Evolutionary conservation across 2,888 invertebrate species (phyloP).

Genomic region (Scaptomyza flava): DNA sequence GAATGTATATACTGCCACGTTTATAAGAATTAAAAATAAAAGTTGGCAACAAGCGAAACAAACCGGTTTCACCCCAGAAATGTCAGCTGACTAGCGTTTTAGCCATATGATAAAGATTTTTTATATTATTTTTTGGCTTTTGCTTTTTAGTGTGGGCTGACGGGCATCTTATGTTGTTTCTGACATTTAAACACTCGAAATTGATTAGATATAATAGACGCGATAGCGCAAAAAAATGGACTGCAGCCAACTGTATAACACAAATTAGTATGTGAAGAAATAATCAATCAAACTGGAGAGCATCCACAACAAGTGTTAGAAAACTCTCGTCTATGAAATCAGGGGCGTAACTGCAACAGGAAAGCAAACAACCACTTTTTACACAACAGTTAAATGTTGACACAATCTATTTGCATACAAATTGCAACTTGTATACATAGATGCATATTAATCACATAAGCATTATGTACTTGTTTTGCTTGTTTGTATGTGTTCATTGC

Average conservation of each 20-base stretch:
- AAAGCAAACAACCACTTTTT: constrained; percentile 39
- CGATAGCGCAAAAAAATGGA: constrained; percentile 47
- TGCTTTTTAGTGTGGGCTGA: constrained; percentile 38
- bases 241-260: constrained; percentile 12
- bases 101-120: constrained; percentile 64
- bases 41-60: constrained; percentile 61
- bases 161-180: constrained; percentile 33
- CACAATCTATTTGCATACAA: constrained; percentile 47
- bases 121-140: constrained; percentile 20
- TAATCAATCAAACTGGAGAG: not conserved
- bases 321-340: constrained; percentile 1
- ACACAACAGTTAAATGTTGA: constrained; percentile 42
- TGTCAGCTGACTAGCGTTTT: constrained; percentile 63
- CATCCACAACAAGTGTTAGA: constrained; percentile 2
- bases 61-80: constrained; percentile 53
- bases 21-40: constrained; percentile 11
- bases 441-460: not conserved
- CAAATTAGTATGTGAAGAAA: not conserved
- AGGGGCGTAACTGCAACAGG: constrained; percentile 28
- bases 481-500: constrained; percentile 6
- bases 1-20: constrained; percentile 46
- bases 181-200: constrained; percentile 19
- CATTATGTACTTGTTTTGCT: constrained; percentile 5
- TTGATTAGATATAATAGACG: constrained; percentile 45
- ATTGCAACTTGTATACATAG: constrained; percentile 24